Evolutionary conservation across 2,888 invertebrate species (phyloP).

Genomic region (Macrosiphum euphorbiae): DNA sequence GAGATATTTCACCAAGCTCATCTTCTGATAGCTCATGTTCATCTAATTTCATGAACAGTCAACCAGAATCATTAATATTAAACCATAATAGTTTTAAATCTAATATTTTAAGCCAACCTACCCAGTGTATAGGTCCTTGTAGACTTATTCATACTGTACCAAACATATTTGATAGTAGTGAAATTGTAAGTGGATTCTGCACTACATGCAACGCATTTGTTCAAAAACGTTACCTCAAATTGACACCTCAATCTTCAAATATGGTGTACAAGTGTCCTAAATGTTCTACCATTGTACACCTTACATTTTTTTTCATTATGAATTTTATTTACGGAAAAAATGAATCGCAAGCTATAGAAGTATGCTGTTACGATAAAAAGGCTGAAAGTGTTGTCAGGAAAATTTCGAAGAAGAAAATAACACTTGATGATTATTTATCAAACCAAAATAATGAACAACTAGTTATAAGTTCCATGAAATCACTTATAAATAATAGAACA

Average conservation of each 20-base stretch:
- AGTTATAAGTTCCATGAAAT: not conserved
- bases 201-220: conserved; percentile 1
- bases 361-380: not conserved
- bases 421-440: conserved; percentile 22
- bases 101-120: not conserved
- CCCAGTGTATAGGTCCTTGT: conserved; percentile 8
- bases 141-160: not conserved
- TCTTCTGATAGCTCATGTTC: not conserved
- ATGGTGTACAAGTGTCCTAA: not conserved
- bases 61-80: not conserved
- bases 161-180: not conserved
- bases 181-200: conserved; percentile 24
- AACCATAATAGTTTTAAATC: not conserved
- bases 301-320: conserved; percentile 40
- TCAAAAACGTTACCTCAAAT: not conserved
- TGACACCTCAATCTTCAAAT: not conserved
- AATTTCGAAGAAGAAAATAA: conserved; percentile 14
- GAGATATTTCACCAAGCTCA: not conserved
- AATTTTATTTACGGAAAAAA: conserved; percentile 36
- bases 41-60: not conserved
- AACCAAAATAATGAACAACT: not conserved
- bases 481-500: conserved; percentile 20
- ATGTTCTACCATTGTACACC: not conserved
- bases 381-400: conserved; percentile 12
- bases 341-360: conserved; percentile 9